These are phyloP conservation scores for Chloroclysta siterata DNA, from an alignment of 2,888 invertebrate species.

Conservation along the genomic window DNA sequence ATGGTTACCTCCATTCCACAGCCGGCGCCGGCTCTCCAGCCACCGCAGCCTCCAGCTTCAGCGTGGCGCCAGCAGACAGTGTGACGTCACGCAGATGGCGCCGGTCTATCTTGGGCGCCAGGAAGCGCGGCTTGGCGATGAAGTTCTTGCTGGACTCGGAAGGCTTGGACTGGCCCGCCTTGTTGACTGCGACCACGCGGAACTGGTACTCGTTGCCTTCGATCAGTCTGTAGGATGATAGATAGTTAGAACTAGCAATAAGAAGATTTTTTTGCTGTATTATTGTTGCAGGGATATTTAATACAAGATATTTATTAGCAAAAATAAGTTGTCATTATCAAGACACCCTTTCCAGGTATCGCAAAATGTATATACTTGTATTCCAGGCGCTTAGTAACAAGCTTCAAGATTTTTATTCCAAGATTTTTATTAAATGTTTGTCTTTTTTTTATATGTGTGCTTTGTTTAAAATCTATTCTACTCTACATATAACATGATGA, in stretches of 20 bases:
- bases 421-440: too few species aligned
- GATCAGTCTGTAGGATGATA: constrained; percentile 82
- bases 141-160: constrained; percentile 95
- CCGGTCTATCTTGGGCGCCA: constrained; percentile 98
- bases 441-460: too few species aligned
- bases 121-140: constrained; percentile 93
- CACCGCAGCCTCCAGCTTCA: constrained; percentile 97
- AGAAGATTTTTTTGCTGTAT: too few species aligned
- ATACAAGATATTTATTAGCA: too few species aligned
- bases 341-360: too few species aligned
- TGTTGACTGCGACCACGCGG: constrained; percentile 97
- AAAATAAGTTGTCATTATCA: too few species aligned
- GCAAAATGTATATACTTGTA: too few species aligned
- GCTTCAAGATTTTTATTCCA: too few species aligned
- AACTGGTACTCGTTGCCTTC: constrained; percentile 99
- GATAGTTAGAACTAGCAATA: neutral
- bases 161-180: constrained; percentile 96
- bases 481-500: too few species aligned
- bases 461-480: too few species aligned
- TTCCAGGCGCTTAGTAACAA: too few species aligned
- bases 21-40: constrained; percentile 98
- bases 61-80: constrained; percentile 95
- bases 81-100: constrained; percentile 95
- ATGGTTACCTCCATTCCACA: constrained; percentile 91
- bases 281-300: too few species aligned